Evolutionary conservation across 2,888 invertebrate genomes (phyloP).

Genomic region (Erebia palarica): DNA sequence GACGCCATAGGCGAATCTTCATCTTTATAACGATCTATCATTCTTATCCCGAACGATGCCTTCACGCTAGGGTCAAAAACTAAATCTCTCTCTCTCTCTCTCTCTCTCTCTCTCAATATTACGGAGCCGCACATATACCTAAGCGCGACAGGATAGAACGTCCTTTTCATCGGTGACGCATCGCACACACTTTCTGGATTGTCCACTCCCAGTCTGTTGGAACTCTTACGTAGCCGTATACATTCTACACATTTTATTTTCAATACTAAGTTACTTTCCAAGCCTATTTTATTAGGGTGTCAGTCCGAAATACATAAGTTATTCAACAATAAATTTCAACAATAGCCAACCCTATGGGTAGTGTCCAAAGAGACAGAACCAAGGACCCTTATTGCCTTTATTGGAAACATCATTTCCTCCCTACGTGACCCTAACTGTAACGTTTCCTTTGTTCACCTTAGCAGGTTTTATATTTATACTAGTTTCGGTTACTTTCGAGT

Average conservation of each 20-base stretch:
- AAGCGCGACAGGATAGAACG: no score
- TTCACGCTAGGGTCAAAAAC: no score
- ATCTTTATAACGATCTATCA: no score
- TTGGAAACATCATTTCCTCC: conserved; percentile 18
- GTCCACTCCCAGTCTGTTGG: no score
- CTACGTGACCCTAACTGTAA: conserved; percentile 5
- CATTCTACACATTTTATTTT: neutral
- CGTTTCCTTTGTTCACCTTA: conserved; percentile 11
- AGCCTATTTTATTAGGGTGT: conserved; percentile 1
- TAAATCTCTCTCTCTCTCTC: no score
- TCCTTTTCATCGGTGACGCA: no score
- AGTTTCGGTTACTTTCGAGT: no score
- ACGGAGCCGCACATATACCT: neutral
- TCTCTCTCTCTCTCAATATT: no score
- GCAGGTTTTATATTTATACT: conserved; percentile 9
- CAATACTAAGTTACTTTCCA: neutral
- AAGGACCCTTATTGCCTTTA: conserved; percentile 20
- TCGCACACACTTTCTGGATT: no score
- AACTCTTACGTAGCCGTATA: no score
- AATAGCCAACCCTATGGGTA: conserved; percentile 4
- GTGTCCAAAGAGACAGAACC: conserved; percentile 13
- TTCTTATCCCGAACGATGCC: no score
- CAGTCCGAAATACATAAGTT: conserved; percentile 6
- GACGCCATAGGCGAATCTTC: no score
- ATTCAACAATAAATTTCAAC: conserved; percentile 5